Percentiles rank a stretch among this genome's conserved stretches.
These are phyloP conservation scores for Thalassarche chlororhynchos DNA, from an alignment of 2,113 vertebrate genomes.

Conservation along the genomic window DNA sequence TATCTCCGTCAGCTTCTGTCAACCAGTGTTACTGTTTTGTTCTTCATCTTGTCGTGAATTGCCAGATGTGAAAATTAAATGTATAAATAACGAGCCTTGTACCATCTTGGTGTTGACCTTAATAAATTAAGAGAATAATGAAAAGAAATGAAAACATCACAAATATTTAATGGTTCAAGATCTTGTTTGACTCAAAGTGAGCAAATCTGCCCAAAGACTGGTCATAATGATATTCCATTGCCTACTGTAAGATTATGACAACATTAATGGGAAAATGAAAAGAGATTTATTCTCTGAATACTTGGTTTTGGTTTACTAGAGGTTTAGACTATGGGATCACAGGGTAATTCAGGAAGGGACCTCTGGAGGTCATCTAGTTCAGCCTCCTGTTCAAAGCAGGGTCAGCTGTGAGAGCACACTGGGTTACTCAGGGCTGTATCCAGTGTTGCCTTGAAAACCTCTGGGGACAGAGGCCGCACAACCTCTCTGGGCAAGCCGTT, in stretches of 20 bases:
- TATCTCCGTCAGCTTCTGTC: conserved; percentile 10
- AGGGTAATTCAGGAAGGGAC: not conserved
- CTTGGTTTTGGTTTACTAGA: not conserved
- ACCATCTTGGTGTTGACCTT: not conserved
- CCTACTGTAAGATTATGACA: not conserved
- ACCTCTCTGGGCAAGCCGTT: not conserved
- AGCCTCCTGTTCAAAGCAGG: not conserved
- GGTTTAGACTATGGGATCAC: not conserved
- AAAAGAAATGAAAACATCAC: not conserved
- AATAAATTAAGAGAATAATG: conserved; percentile 27
- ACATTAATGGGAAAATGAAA: not conserved
- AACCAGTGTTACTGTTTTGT: not conserved
- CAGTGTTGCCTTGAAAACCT: not conserved
- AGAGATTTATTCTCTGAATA: not conserved
- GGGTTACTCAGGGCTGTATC: not conserved
- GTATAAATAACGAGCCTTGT: not conserved
- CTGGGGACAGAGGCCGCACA: not conserved
- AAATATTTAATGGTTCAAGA: not conserved
- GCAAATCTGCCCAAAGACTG: not conserved
- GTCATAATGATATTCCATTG: not conserved
- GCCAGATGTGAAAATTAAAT: conserved; percentile 31
- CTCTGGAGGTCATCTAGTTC: not conserved
- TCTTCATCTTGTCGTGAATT: not conserved
- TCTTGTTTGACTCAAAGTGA: not conserved
- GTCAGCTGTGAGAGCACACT: not conserved